Evolutionary conservation across 2,888 invertebrate species (phyloP).

Genomic region (Drosophila subsilvestris): DNA sequence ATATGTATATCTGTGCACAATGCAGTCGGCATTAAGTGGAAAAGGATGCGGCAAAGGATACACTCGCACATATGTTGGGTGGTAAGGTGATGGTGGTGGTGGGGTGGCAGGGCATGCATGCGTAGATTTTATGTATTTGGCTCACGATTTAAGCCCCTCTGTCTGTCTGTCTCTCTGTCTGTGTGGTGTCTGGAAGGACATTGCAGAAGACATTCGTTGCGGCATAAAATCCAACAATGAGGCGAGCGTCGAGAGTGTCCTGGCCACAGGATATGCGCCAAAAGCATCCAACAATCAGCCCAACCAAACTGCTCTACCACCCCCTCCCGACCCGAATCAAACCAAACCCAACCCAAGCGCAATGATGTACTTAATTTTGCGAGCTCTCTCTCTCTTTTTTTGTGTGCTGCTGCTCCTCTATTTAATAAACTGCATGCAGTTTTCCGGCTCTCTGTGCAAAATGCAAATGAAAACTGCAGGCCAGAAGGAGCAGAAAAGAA

Average conservation of each 20-base stretch:
- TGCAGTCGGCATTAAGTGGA: constrained; percentile 59
- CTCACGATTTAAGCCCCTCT: constrained; percentile 68
- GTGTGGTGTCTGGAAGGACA: constrained; percentile 1
- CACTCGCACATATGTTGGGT: constrained; percentile 32
- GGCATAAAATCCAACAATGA: constrained; percentile 72
- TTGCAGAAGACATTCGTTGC: constrained; percentile 64
- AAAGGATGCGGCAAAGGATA: constrained; percentile 58
- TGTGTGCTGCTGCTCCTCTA: constrained; percentile 48
- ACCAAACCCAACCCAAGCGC: constrained; percentile 25
- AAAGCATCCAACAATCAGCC: constrained; percentile 59
- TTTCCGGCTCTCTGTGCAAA: constrained; percentile 35
- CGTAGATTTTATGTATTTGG: constrained; percentile 70
- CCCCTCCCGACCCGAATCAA: too few species aligned
- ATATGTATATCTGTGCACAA: constrained; percentile 35
- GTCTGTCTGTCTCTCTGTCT: background rate
- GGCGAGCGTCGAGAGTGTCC: constrained; percentile 65
- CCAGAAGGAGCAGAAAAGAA: constrained; percentile 8
- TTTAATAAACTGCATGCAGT: constrained; percentile 72
- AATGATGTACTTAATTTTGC: constrained; percentile 74
- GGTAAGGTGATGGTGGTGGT: too few species aligned
- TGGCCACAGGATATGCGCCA: constrained; percentile 79
- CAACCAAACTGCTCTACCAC: background rate
- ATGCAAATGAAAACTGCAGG: constrained; percentile 56
- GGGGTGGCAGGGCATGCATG: constrained; percentile 44
- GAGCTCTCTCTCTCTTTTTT: background rate